Evolutionary conservation across 2,113 vertebrate genomes (phyloP), one percentile per base, ranked within the genome.

Genomic region (Crotalus tigris): DNA sequence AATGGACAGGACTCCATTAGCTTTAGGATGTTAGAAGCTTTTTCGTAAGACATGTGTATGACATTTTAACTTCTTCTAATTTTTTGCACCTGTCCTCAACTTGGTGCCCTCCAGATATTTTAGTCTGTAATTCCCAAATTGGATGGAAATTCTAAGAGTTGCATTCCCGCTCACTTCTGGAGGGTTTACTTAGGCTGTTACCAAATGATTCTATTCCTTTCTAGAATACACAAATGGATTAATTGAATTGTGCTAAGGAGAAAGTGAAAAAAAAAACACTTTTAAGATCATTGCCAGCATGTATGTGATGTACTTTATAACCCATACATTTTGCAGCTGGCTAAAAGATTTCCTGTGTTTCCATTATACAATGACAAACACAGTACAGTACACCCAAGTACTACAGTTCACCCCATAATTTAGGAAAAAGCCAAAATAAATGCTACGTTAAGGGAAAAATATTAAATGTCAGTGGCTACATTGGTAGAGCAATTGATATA

Each of bases 401-500:
- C 57, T 87, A 57, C 91, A 87, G 57, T 53, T 92, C 29, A 87
- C 87, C 57, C 91, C 61, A 54, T 59, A 92, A 64, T 92, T 61
- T 64, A 19, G 85, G 3, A 53, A 87, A 24, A 87, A 21, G 46
- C 29, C 51, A 58, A 87, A 33, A 87, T 92, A 61, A 87, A 87
- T 58, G 61, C 46, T 87, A 19, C 26, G 58, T 86, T 91, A 86
- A 49, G 19, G 57, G 59, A 87, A 91, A 87, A 61, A 29, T 51
- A 59, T 61, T 87, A 59, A 59, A 29, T 86, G 15, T 33, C 55
- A 86, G 11, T 44, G 10, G 29, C 17, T 58, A 33, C 44, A 59
- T 86, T 86, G 44, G 8, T 85, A 26, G 29, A 58, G 15, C 29
- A 44, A 10, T 46, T 59, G 39, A 58, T 91, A 29, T 59, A n/a